Base-by-base conservation (phyloP, 2,113 vertebrate species). In the Ptilonorhynchus violaceus region DNA sequence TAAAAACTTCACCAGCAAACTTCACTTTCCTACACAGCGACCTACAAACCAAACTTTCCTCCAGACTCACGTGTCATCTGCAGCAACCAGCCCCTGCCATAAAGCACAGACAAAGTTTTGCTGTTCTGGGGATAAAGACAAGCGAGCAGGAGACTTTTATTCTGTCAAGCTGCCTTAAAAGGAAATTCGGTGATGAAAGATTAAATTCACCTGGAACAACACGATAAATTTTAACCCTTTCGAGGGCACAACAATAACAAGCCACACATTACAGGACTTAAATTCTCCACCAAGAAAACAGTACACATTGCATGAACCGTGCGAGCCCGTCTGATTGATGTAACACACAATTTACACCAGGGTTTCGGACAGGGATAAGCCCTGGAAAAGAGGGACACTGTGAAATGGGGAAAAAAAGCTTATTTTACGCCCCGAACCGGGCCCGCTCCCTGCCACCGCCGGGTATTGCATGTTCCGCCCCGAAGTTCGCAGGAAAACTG, bases 1-100 rank as follows among this genome's bases (percentile, higher is more conserved):
- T 95, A 93, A 95, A 95, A 97, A 97, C 95, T 94, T 93, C 91
- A 77, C 70, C 58, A 95, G 59, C 81, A 91, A 96, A 96, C 96
- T 97, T 91, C 92, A 74, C 96, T 96, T 96, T 88, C 82, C 92
- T 80, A 84, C 82, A 37, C 79, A 60, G 85, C 89, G 41, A 91
- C 92, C 91, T 92, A 80, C 89, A 91, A 82, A 94, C 92, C 90
- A 95, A 96, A 96, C 93, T 95, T 95, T 95, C 92, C 88, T 95
- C 79, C 89, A 85, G 79, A 89, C 88, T 96, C 96, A 93, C 90
- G 78, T 86, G 93, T 86, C 84, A 84, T 85, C 92, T 62, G 85
- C 90, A 94, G 94, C 93, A 94, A 92, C 11, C 77, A 93, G 90
- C 63, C 94, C 67, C 86, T 74, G 69, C 73, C 93, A 95, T 63